A percentile compares a stretch with the other conserved stretches of the same genome.
phyloP scores from a whole-genome alignment of 2,888 invertebrate genomes.

The Merodon equestris region DNA sequence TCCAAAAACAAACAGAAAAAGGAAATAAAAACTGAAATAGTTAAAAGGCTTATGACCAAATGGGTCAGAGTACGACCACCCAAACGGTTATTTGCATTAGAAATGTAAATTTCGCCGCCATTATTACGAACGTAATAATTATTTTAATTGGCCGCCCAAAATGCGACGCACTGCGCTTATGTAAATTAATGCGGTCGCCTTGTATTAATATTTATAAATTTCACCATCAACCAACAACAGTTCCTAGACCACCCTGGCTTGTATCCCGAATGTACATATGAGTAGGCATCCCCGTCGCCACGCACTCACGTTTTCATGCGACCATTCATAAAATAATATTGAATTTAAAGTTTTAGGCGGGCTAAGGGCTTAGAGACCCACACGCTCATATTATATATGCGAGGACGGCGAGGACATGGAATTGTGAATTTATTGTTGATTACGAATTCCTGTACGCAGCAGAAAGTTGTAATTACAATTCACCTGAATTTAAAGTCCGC shows the following conservation, averaged over 20 bases:
- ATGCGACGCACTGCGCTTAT: constrained; percentile 63
- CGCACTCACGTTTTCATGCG: no score
- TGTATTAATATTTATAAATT: constrained; percentile 69
- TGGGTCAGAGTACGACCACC: constrained; percentile 7
- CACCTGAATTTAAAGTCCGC: constrained; percentile 56
- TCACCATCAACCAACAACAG: constrained; percentile 10
- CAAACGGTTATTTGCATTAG: constrained; percentile 63
- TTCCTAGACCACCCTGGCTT: constrained; percentile 4
- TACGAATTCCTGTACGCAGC: constrained; percentile 55
- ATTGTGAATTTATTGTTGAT: constrained; percentile 65
- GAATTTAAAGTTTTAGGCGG: constrained; percentile 57
- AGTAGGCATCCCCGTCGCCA: not conserved
- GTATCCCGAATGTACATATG: no score
- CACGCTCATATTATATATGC: not conserved
- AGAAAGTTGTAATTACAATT: constrained; percentile 62
- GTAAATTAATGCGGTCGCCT: constrained; percentile 64
- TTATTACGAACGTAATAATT: constrained; percentile 77
- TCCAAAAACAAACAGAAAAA: not conserved
- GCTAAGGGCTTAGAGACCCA: constrained; percentile 18
- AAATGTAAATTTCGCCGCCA: constrained; percentile 72
- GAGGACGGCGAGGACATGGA: constrained; percentile 6
- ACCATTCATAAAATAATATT: constrained; percentile 51
- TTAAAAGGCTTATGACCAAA: no score
- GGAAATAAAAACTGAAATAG: not conserved
- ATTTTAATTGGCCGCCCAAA: constrained; percentile 75